Base-by-base conservation (phyloP, 2,888 invertebrate genomes). In the Ommatoiulus sabulosus region DNA sequence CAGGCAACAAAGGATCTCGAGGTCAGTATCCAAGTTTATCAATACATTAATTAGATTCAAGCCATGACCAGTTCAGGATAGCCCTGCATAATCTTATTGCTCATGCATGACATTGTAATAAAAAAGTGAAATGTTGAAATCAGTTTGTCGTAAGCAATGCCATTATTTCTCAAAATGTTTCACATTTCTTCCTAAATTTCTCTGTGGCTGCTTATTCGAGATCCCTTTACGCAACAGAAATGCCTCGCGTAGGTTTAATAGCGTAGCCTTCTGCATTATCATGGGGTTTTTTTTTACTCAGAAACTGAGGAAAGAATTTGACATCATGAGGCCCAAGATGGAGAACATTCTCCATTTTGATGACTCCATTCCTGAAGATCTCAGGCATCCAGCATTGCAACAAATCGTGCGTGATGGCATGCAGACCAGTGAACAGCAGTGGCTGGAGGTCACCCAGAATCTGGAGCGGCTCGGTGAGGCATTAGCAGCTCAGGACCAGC, bases 381-480 rank as follows among this genome's bases (percentile, higher is more conserved):
- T 63, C 12, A 43, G 46, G 35, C 87, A 89, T 15, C 87, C 89
- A 3, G 87, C 72, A 6, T 46, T 89, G 24, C 72, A 57, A 20
- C 44, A 87, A 7, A 44, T 35, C 8, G 52, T 88, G n/a, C 24
- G 2, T 6, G 72, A 86, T 6, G 52, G 48, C 20, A 12, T 72
- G 24, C 63, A 17, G 48, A 86, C 84, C 5, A 87, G 46, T 12
- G 44, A 15, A 43, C 84, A 43, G 17, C 86, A 87, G 87, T 87
- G 35, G 35, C n/a, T 72, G 44, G 84, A 80, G 20, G 57, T 87
- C 17, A 44, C 12, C 10, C 44, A 48, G 8, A 43, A 63, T 15
- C 35, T 88, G 44, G 57, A 87, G 44, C 87, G 7, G 17, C 24
- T 88, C 3, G 43, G 20, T 15, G n/a, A 35, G 35, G n/a, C 24